Base-by-base conservation (phyloP, 2,888 invertebrate species). In the Griposia aprilina region DNA sequence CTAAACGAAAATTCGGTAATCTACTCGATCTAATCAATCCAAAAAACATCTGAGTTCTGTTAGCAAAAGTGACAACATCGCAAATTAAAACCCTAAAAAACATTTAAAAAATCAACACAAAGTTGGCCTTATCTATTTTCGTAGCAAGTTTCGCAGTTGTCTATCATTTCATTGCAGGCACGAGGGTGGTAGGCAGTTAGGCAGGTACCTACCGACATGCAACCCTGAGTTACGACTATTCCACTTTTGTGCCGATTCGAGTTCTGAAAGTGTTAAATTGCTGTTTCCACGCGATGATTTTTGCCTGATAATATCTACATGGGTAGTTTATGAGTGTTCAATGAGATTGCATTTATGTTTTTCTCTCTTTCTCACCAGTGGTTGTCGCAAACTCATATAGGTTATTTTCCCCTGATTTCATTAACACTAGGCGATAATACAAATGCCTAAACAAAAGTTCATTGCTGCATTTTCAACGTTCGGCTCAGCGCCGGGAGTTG, bases 221-320 rank as follows among this genome's bases (percentile, higher is more conserved):
- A 85, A 86, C 66, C 66, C 11, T 52, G 65, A 82, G 63, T 87
- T 84, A 88, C 75, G 65, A 17, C 81, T 57, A 87, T 83, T 67
- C 48, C 71, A 78, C 71, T 68, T 41, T 76, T 71, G 74, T 74
- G 74, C 74, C 75, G 63, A 83, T 81, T 63, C 63, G 85, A 74
- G 65, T 78, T 83, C 66, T 45, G 65, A 82, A 85, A 80, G 84
- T 84, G 87, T 81, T 88, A 79, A 84, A 82, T 68, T 79, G 78
- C 62, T 70, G 68, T 62, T 71, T 81, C 69, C 87, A 87, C 87
- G 87, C 88, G 87, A 88, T 82, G 41, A 41, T 76, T 72, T 55
- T 11, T 50, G 63, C 13, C 13, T 20, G 86, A 82, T 85, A 63
- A 73, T 17, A 81, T 74, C 80, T 80, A 36, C 26, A 41, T n/a